Percentiles rank a stretch among this genome's conserved stretches.
phyloP scores from a whole-genome alignment of 2,888 invertebrate species.

The Argynnis bischoffii region DNA sequence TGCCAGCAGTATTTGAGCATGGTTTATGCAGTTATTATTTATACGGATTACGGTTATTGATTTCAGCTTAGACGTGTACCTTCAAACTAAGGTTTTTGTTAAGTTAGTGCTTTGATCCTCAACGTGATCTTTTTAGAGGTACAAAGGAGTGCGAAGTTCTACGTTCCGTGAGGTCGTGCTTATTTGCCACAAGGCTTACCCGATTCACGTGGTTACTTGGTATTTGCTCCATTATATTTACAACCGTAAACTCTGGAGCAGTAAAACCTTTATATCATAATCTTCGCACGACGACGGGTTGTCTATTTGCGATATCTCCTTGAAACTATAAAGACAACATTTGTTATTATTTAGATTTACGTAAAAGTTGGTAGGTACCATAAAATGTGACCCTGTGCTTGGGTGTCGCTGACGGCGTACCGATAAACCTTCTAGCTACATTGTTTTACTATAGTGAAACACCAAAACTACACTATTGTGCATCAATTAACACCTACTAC shows the following conservation, averaged over 20 bases:
- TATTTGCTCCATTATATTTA: slow-evolving; percentile 62
- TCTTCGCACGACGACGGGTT: slow-evolving; percentile 63
- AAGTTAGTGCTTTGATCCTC: not conserved
- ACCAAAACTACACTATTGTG: slow-evolving; percentile 2
- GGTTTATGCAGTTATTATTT: not conserved
- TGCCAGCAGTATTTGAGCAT: not conserved
- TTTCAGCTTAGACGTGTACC: not conserved
- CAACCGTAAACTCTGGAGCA: slow-evolving; percentile 56
- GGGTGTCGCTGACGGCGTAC: slow-evolving; percentile 36
- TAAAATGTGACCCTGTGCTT: slow-evolving; percentile 57
- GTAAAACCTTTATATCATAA: slow-evolving; percentile 67
- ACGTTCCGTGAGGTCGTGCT: slow-evolving; percentile 22
- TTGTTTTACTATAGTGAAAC: not conserved
- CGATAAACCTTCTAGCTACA: slow-evolving; percentile 42
- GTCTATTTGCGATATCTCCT: slow-evolving; percentile 72
- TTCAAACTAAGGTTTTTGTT: slow-evolving; percentile 1
- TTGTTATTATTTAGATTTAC: slow-evolving; percentile 60
- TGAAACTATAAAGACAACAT: slow-evolving; percentile 77
- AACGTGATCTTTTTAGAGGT: slow-evolving; percentile 6
- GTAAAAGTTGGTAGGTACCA: slow-evolving; percentile 51
- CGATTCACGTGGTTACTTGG: slow-evolving; percentile 60
- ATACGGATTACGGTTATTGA: slow-evolving; percentile 2
- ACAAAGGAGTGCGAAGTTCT: slow-evolving; percentile 27
- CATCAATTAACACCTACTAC: not conserved
- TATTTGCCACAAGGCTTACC: slow-evolving; percentile 68